Evolutionary conservation across 2,113 vertebrate species (phyloP).

Genomic region (Colossoma macropomum): DNA sequence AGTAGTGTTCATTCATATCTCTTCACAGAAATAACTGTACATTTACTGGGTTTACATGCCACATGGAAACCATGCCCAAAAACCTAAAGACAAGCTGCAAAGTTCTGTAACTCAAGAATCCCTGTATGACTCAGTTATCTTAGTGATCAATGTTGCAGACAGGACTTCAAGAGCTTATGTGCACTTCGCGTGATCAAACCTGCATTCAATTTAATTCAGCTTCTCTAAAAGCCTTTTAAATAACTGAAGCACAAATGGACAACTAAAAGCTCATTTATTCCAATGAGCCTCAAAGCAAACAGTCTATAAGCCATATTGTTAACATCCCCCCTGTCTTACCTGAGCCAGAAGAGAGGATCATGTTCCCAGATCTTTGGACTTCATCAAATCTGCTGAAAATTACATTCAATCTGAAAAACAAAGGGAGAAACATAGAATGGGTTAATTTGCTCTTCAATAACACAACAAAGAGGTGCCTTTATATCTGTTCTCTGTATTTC

Average conservation of each 20-base stretch:
- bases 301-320: no score
- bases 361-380: constrained; percentile 97
- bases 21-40: no score
- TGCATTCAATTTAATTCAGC: no score
- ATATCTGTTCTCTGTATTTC: neutral
- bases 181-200: no score
- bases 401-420: constrained; percentile 89
- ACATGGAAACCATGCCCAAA: neutral
- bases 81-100: neutral
- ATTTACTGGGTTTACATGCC: no score
- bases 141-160: no score
- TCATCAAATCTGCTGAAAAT: constrained; percentile 98
- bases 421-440: neutral
- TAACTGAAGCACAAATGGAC: no score
- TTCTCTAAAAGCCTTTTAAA: no score
- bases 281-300: neutral
- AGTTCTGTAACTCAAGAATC: neutral
- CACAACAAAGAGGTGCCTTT: neutral
- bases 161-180: no score
- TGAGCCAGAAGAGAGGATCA: constrained; percentile 87
- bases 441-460: neutral
- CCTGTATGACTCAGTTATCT: no score
- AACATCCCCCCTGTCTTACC: constrained; percentile 77
- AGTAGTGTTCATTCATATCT: no score
- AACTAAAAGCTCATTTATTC: neutral